phyloP scores from a whole-genome alignment of 1,140 invertebrate species.

The Drosophila trapezifrons region DNA sequence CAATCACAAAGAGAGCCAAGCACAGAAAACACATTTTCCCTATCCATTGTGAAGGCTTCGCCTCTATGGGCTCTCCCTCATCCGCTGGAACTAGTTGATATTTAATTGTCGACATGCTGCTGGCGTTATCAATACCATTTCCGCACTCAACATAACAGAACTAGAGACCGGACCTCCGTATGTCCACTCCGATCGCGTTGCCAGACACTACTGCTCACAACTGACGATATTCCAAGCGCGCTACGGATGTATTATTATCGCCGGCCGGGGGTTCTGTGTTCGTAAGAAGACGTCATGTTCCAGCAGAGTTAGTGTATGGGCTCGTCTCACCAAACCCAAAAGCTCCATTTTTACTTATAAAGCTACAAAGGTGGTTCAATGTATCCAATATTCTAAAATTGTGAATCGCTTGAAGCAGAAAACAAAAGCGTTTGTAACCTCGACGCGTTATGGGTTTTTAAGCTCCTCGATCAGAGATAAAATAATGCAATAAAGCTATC shows the following conservation, averaged over 20 bases:
- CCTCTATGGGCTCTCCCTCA: not conserved
- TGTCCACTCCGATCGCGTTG: slow-evolving; percentile 10
- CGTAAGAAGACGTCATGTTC: slow-evolving; percentile 1
- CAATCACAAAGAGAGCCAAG: slow-evolving; percentile 2
- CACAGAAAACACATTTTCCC: not conserved
- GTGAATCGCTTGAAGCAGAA: not conserved
- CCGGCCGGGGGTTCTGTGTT: not conserved
- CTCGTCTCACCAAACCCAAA: not conserved
- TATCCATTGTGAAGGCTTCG: slow-evolving; percentile 4
- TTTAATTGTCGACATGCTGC: slow-evolving; percentile 33
- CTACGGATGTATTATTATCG: slow-evolving; percentile 6
- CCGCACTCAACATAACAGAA: slow-evolving; percentile 2
- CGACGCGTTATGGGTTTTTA: slow-evolving; percentile 4
- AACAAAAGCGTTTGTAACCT: not conserved
- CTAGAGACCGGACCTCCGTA: not conserved
- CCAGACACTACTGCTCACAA: not conserved
- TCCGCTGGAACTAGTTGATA: slow-evolving; percentile 32
- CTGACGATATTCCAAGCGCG: not conserved
- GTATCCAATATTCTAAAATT: not conserved
- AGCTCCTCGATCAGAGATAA: slow-evolving; percentile 5
- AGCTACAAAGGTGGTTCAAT: not conserved
- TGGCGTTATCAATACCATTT: slow-evolving; percentile 6
- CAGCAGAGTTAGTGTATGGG: not conserved
- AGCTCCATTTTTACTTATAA: not conserved
- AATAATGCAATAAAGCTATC: not conserved